Base-by-base conservation (phyloP, 2,113 vertebrate genomes). In the Salvelinus alpinus region DNA sequence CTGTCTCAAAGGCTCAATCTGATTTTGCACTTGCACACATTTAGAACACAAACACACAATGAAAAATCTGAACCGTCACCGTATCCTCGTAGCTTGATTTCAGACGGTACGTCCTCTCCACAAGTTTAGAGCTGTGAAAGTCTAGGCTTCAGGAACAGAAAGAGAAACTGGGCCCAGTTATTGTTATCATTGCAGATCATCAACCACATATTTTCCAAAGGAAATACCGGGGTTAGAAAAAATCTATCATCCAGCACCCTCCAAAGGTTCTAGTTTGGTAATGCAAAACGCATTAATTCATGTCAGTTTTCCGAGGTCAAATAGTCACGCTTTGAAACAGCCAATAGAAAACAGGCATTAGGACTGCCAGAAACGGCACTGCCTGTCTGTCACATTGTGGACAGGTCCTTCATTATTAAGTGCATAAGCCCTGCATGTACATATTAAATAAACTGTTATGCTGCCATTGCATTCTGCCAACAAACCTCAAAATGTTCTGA, bases 271-370 rank as follows among this genome's bases (percentile, higher is more conserved):
- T 20, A 69, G 75, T 48, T 70, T 14, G 5, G 22, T 73, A 59
- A 74, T 76, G 64, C 38, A 71, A 75, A 79, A 78, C n/a, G 4
- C 31, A 57, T 73, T 78, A 20, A 67, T 68, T 27, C 57, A 38
- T 60, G 59, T 65, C 70, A 31, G 44, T 76, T 82, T 81, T 80
- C 68, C 24, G 2, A 73, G 64, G 48, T 70, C 68, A 60, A 69
- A 77, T 25, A 24, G 71, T 75, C 51, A 24, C 67, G 18, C 29
- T 62, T 13, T 14, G 47, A 67, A 77, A 54, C 12, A 4, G 48
- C 8, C 48, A 54, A 16, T 16, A 54, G 48, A 29, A 66, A 34
- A 54, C 12, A 4, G 48, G 48, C 48, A 54, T 14, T 16, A 16
- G 48, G 48, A 16, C 48, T 54, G 16, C 9, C 48, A 54, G 51